Conservation (phyloP, 2,113 vertebrate species). For the Illadopsis cleaveri region DNA sequence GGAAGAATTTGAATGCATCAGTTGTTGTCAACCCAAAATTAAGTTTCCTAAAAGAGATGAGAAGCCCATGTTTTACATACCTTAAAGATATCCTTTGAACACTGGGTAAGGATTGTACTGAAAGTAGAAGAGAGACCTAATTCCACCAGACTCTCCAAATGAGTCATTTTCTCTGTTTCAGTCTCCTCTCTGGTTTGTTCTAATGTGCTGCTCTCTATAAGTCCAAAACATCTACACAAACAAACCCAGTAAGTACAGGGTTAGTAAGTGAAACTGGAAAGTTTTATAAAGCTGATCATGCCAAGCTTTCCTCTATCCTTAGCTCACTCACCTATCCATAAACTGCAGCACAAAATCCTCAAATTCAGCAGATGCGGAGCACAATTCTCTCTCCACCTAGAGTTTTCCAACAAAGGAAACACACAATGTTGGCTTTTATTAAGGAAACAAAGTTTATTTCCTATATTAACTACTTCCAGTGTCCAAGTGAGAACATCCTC, state of each 20-base stretch:
- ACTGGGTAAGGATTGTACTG: conserved; percentile 97
- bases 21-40: neutral
- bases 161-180: conserved; percentile 99
- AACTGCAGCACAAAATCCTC: conserved; percentile 98
- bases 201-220: conserved; percentile 97
- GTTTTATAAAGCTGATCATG: neutral
- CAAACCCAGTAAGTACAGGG: neutral
- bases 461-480: neutral
- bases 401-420: neutral
- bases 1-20: neutral
- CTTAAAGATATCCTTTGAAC: conserved; percentile 97
- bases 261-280: neutral
- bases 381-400: conserved; percentile 94
- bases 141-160: conserved; percentile 95
- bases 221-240: conserved; percentile 90
- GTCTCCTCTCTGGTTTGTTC: conserved; percentile 98
- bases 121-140: conserved; percentile 96
- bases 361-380: conserved; percentile 96
- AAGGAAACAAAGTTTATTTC: neutral
- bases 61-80: conserved; percentile 63
- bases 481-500: neutral
- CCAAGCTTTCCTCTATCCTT: neutral
- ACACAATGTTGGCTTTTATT: neutral
- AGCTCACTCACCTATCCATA: conserved; percentile 89
- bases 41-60: neutral